These are phyloP conservation scores for Acomys russatus DNA, from an alignment of 2,797 vertebrate genomes.

Conservation along the genomic window DNA sequence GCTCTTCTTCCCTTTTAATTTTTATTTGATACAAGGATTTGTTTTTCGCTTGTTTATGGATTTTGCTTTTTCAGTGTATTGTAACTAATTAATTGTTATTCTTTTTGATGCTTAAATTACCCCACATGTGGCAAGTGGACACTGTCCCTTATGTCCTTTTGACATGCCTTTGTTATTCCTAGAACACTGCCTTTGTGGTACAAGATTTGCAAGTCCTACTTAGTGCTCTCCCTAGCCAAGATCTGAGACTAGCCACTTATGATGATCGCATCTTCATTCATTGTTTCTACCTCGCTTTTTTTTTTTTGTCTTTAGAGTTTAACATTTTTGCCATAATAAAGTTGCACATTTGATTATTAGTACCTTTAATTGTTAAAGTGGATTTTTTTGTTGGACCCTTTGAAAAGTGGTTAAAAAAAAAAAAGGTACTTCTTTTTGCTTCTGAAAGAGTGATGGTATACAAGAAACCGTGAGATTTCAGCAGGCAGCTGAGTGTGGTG, in stretches of 20 bases:
- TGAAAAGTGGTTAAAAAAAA: neutral
- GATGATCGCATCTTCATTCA: slow-evolving; percentile 22
- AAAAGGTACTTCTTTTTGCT: neutral
- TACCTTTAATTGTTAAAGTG: slow-evolving; percentile 54
- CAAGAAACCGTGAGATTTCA: too few relatives aligned
- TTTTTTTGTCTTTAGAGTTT: slow-evolving; percentile 45
- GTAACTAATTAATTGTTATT: slow-evolving; percentile 12
- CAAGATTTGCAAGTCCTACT: neutral
- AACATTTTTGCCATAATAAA: slow-evolving; percentile 15
- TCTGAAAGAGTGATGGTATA: neutral
- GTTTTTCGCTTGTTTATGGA: slow-evolving; percentile 39
- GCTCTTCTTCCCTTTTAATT: neutral
- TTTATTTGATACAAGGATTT: neutral
- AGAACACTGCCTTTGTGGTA: neutral
- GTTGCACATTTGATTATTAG: slow-evolving; percentile 12
- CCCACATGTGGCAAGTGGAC: neutral
- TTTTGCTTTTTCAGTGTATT: slow-evolving; percentile 14
- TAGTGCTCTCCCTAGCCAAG: neutral
- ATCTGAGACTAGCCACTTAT: neutral
- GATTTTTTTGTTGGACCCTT: neutral
- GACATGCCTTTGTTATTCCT: neutral
- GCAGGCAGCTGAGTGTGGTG: too few relatives aligned
- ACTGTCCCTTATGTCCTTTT: neutral
- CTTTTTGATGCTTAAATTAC: slow-evolving; percentile 33
- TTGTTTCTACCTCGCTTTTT: neutral